Conservation (phyloP, 2,797 vertebrate genomes). For the Takifugu rubripes region DNA sequence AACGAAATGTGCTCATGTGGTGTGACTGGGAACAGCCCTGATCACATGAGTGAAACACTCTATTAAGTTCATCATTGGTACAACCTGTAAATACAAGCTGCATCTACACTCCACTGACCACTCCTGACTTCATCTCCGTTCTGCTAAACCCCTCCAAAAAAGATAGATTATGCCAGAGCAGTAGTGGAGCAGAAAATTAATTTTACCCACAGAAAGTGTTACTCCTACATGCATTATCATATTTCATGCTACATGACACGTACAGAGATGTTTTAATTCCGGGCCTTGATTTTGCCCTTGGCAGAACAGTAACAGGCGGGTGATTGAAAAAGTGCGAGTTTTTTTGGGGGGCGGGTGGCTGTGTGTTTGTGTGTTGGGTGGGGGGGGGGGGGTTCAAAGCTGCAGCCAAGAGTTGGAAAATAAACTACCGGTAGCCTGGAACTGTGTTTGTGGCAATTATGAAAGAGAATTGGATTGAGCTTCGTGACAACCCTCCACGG, state of each 20-base stretch:
- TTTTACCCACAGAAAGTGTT: constrained; percentile 39
- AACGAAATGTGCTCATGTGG: too few species aligned
- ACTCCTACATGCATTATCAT: constrained; percentile 48
- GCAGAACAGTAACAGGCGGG: constrained; percentile 37
- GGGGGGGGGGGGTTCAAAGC: constrained; percentile 21
- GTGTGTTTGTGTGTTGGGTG: constrained; percentile 12
- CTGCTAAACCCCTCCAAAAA: constrained; percentile 7
- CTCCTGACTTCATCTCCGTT: constrained; percentile 18
- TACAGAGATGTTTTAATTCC: constrained; percentile 50
- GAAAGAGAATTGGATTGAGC: constrained; percentile 1
- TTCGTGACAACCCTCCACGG: neutral
- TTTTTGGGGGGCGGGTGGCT: constrained; percentile 35
- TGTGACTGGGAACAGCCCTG: too few species aligned
- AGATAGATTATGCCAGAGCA: constrained; percentile 44
- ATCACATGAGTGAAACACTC: neutral
- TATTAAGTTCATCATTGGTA: neutral
- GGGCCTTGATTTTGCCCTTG: constrained; percentile 44
- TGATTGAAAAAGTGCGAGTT: constrained; percentile 42
- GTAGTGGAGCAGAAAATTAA: constrained; percentile 49
- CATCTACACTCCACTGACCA: constrained; percentile 24
- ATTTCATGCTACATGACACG: constrained; percentile 51
- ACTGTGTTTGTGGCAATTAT: constrained; percentile 27
- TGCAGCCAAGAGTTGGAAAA: constrained; percentile 6
- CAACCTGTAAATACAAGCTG: constrained; percentile 4
- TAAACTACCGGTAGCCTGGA: neutral